Evolutionary conservation across 1,140 invertebrate species (phyloP), one percentile per base, ranked within the genome.

Genomic region (Pogonognathellus flavescens): DNA sequence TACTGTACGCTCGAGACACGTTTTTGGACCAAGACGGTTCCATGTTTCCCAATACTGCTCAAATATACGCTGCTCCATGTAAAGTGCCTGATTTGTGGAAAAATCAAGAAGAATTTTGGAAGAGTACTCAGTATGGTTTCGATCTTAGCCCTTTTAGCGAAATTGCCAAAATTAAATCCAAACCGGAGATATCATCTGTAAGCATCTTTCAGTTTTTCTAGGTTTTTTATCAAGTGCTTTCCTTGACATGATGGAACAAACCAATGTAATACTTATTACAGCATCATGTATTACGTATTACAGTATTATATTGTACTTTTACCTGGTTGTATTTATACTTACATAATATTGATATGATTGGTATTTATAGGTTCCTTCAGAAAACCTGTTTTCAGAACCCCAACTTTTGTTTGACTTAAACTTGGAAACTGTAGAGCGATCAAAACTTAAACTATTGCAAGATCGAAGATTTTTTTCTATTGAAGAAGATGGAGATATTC

Each of bases 1-100:
- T 97, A 22, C 93, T 99, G 52, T 94, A 94, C 91, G 98, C 98
- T 2, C 93, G 98, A 90, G 96, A 99, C 89, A 94, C 95, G 87
- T 97, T 95, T 92, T 92, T 99, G 18, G 95, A 93, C 83, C 87
- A 93, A 85, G 88, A 88, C 25, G 94, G 94, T 81, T 81, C 90
- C 10, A 89, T 92, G 84, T 91, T 92, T 82, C 92, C 92, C 0
- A 90, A 90, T 22, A 86, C 88, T 81, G 91, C 91, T 41, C 85
- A 88, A n/a, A 85, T 92, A 9, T 91, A 89, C 85, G 89, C 89
- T 13, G 93, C 94, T 5, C 95, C 95, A 80, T 96, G 95, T 91
- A 93, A 93, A 91, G 90, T 96, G 5, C 93, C 94, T 55, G 90
- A 91, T 8, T 91, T 94, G 8, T 89, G 88, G 85, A 84, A 88